A percentile compares a stretch with the other conserved stretches of the same genome.
Evolutionary conservation across 2,797 vertebrate species (phyloP).

Genomic region (Enteromius trimaculatus): DNA sequence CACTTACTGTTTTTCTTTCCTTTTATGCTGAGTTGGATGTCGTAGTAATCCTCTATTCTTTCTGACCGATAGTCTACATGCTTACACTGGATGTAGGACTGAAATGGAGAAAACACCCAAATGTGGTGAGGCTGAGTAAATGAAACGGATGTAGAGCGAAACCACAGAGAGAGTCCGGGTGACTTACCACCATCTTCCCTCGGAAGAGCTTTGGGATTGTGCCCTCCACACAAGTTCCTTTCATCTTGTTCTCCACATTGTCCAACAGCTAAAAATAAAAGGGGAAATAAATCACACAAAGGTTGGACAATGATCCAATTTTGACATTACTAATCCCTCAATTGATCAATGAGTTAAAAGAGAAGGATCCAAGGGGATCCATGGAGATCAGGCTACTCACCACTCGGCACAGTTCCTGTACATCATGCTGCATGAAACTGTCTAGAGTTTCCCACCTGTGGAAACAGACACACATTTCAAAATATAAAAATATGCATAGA

Average conservation of each 20-base stretch:
- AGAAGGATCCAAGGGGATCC: not conserved
- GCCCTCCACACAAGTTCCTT: constrained; percentile 99
- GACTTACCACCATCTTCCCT: constrained; percentile 99
- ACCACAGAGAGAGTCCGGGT: not conserved
- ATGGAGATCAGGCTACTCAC: constrained; percentile 77
- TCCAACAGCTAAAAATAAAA: constrained; percentile 88
- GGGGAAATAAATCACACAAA: not conserved
- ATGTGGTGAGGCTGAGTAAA: constrained; percentile 1
- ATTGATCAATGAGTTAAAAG: constrained; percentile 2
- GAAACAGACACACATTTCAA: not conserved
- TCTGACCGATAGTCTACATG: constrained; percentile 98
- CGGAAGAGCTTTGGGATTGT: constrained; percentile 98
- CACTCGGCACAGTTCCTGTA: constrained; percentile 98
- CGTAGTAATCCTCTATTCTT: constrained; percentile 99
- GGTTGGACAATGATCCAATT: not conserved
- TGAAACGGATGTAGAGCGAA: not conserved
- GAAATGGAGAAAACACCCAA: constrained; percentile 47
- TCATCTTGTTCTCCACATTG: constrained; percentile 99
- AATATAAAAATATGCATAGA: not conserved
- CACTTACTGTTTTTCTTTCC: constrained; percentile 99
- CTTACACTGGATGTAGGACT: constrained; percentile 99
- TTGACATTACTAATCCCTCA: not conserved
- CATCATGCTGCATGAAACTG: constrained; percentile 99
- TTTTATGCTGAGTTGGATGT: constrained; percentile 99
- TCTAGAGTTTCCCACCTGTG: constrained; percentile 98